Conservation (phyloP, 2,113 vertebrate species). For the Nesoenas mayeri region DNA sequence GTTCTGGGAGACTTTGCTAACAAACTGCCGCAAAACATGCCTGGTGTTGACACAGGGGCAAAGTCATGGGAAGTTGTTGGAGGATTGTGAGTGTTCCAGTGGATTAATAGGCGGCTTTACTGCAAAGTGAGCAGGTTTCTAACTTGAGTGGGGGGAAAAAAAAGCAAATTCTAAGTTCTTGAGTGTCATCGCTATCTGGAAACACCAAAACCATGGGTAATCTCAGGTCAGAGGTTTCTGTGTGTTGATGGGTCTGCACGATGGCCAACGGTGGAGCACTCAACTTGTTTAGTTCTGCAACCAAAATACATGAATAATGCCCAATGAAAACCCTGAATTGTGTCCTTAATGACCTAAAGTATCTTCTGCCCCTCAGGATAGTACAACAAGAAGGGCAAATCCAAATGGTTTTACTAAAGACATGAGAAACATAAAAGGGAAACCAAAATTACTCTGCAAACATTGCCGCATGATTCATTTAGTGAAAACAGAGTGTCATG, state of each 20-base stretch:
- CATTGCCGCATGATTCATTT: not conserved
- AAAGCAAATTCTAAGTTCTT: not conserved
- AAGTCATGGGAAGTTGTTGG: not conserved
- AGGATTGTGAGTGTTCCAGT: not conserved
- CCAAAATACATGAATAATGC: not conserved
- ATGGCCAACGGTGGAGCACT: not conserved
- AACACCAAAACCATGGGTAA: not conserved
- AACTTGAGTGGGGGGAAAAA: not conserved
- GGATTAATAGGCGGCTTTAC: not conserved
- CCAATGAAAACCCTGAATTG: not conserved
- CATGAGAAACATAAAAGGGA: not conserved
- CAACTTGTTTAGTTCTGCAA: not conserved
- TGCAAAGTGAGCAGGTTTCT: not conserved
- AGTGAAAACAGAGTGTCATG: not conserved
- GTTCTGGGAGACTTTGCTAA: not conserved
- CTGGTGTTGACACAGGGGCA: not conserved
- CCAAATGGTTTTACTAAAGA: not conserved
- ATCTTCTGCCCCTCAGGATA: not conserved
- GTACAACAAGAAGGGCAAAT: not conserved
- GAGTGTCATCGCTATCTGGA: not conserved
- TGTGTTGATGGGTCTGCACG: not conserved
- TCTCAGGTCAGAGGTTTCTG: not conserved
- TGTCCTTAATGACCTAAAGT: not conserved
- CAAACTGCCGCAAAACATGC: not conserved
- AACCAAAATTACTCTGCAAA: not conserved